phyloP scores from a whole-genome alignment of 2,113 vertebrate species.

The Tetrao urogallus region DNA sequence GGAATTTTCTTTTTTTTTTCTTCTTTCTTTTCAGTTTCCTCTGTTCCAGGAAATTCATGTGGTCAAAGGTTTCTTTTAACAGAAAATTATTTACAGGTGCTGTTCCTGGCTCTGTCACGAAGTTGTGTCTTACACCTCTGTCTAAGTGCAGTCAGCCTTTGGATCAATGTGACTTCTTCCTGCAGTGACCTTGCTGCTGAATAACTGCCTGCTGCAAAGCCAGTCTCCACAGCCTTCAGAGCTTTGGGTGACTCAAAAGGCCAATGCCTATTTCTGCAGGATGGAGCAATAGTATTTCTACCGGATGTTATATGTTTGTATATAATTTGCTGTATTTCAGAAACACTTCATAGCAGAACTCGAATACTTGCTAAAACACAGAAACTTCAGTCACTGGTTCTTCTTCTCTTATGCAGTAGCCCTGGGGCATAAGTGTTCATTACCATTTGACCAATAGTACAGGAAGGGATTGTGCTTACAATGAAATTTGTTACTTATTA shows the following conservation, averaged over 20 bases:
- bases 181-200: conserved; percentile 4
- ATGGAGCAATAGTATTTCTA: background rate
- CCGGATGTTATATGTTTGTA: background rate
- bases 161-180: conserved; percentile 48
- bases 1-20: background rate
- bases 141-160: conserved; percentile 35
- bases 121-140: conserved; percentile 26
- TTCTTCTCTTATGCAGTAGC: background rate
- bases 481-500: conserved; percentile 1
- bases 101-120: conserved; percentile 63
- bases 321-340: background rate
- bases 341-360: background rate
- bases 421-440: background rate
- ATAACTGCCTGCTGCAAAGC: background rate
- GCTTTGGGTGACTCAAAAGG: background rate
- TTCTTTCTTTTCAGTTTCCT: background rate
- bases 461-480: background rate
- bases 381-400: background rate
- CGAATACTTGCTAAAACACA: background rate
- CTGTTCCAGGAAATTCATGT: conserved; percentile 53
- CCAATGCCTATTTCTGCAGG: background rate
- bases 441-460: background rate
- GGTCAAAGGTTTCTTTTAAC: conserved; percentile 56
- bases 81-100: conserved; percentile 70
- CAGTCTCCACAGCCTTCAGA: background rate